A percentile compares a stretch with the other conserved stretches of the same genome.
Evolutionary conservation across 2,888 invertebrate species (phyloP).

Genomic region (Latrodectus hesperus): DNA sequence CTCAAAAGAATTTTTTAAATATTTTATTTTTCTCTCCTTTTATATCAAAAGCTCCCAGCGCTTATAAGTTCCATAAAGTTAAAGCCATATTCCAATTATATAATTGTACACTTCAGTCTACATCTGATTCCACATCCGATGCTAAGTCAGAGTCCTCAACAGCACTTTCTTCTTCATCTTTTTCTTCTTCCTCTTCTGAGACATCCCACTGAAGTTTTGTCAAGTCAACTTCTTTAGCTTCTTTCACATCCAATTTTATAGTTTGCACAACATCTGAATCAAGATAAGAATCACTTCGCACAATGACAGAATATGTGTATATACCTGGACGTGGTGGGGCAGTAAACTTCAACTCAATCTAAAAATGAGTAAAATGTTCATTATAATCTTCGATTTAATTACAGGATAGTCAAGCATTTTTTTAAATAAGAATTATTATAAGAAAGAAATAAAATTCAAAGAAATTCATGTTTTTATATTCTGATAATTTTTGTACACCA

Average conservation of each 20-base stretch:
- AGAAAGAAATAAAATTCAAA: too few species aligned
- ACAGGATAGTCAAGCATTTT: too few species aligned
- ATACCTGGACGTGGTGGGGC: conserved; percentile 95
- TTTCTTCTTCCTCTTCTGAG: conserved; percentile 91
- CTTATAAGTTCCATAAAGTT: neutral
- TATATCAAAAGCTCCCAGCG: neutral
- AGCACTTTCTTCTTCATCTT: conserved; percentile 79
- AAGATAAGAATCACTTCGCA: conserved; percentile 96
- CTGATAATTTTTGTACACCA: too few species aligned
- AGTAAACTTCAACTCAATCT: conserved; percentile 91
- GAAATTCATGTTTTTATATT: too few species aligned
- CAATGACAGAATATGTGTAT: conserved; percentile 92
- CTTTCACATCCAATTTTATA: conserved; percentile 97
- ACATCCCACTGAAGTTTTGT: conserved; percentile 99
- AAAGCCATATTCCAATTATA: neutral
- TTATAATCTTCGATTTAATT: too few species aligned
- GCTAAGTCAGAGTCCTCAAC: conserved; percentile 82
- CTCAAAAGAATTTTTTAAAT: too few species aligned
- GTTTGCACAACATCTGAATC: conserved; percentile 97
- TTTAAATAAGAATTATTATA: too few species aligned
- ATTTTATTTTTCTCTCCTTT: too few species aligned
- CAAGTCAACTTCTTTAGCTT: conserved; percentile 91
- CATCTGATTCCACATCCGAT: conserved; percentile 78
- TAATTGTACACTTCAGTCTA: conserved; percentile 40
- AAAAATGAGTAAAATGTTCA: conserved; percentile 55